Base-by-base conservation (phyloP, 2,113 vertebrate genomes). In the Verasper variegatus region DNA sequence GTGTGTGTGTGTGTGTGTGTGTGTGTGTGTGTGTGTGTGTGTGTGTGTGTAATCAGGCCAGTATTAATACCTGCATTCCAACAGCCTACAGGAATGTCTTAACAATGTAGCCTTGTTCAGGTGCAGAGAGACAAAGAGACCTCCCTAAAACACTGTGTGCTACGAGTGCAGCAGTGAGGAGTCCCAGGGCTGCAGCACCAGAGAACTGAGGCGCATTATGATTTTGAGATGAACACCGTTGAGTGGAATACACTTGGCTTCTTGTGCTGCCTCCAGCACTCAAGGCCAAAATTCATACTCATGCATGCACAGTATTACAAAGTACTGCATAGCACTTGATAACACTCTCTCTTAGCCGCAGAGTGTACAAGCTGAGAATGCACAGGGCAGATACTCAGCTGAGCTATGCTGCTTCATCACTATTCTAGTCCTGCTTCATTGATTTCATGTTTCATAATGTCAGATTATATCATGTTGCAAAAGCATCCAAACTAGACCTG, bases 41-140 rank as follows among this genome's bases (percentile, higher is more conserved):
- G 57, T 24, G 54, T 69, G 85, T 82, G 88, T 88, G 70, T 91
- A 93, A 92, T 92, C 90, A 83, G 79, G 71, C 85, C 86, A 77
- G 73, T 72, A 89, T 90, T 94, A 94, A 93, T 93, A 94, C 93
- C 89, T 93, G 92, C 92, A 95, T 95, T 94, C 94, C 93, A 85
- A 91, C 85, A 88, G 89, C 86, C 91, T 54, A 59, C 64, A 92
- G 92, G 93, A 94, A 94, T 93, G 83, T 88, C 85, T 91, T 85
- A 92, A 95, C 94, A 95, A 93, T 93, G 92, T 80, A 82, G 86
- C 89, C 86, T 90, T 94, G 93, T 94, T 91, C 90, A 81, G 90
- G 82, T 89, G 77, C 42, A 77, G 83, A 76, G 42, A 58, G 37
- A 74, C 54, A 80, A 75, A 76, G 67, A 72, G 67, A 72, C 65